Base-by-base conservation (phyloP, 1,140 invertebrate species). In the Halictus rubicundus region DNA sequence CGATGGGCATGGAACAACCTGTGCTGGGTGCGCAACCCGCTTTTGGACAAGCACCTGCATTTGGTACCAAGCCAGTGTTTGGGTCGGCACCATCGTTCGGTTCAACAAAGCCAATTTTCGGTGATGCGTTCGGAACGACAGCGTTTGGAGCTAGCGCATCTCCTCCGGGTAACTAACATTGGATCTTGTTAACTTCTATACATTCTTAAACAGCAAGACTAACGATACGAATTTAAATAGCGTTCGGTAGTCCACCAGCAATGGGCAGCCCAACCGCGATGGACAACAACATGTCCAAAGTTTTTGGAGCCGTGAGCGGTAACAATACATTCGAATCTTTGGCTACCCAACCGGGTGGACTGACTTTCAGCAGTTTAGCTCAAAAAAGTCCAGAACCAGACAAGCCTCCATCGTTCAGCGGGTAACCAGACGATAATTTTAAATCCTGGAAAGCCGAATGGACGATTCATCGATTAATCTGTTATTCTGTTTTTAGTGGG, bases 331-430 rank as follows among this genome's bases (percentile, higher is more conserved):
- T 93, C 70, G 92, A 92, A 85, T 83, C 89, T 25, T 80, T 93
- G 42, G 91, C 90, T 8, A 88, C 77, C 64, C 92, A 93, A 82
- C 68, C 87, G 16, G 90, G 88, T 54, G 91, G 88, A 6, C 79
- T 93, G n/a, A 91, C 90, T 16, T 93, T 93, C 39, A 89, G 90
- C 54, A 92, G 91, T 80, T 85, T 93, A 71, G 92, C 92, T 3
- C 92, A 92, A 74, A 92, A 92, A 52, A 90, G 85, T 42, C 69
- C 88, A 27, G 90, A 91, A 73, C 75, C 87, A 32, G 88, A 90
- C 54, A 90, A 91, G 73, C 78, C 91, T 70, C 89, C 89, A 32
- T 60, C 87, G 46, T 93, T 93, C 78, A 83, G 88, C 69, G 90
- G 89, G 89, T 92, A 86, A 86, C 46, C 72, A 78, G n/a, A 66